Evolutionary conservation across 2,113 vertebrate species (phyloP), one percentile per base, ranked within the genome.

Genomic region (Peucedramus taeniatus): DNA sequence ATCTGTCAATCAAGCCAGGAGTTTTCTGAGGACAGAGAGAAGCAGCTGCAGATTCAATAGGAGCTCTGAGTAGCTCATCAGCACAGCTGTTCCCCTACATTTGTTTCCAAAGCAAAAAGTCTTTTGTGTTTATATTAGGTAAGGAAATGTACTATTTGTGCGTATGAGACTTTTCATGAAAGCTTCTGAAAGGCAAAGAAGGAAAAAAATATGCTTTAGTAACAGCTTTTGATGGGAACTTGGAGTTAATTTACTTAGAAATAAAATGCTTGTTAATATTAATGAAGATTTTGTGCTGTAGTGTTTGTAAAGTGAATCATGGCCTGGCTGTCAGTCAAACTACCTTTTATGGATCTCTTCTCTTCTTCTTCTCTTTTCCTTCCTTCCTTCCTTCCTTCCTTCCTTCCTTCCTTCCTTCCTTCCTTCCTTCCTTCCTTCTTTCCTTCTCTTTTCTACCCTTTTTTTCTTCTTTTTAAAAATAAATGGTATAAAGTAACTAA

Each of bases 21-120:
- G 96, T 93, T 93, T 96, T 96, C 88, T 93, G 76, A 95, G 94
- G 96, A 96, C 95, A 93, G 90, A 81, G 90, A 64, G 79, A 96
- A 94, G 92, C 96, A 97, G 96, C 95, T 97, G 96, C 92, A 96
- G 72, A 89, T 96, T 96, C 85, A 97, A 96, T 97, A 86, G 82
- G 22, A 93, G 88, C 83, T 94, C 92, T 96, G 92, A 97, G 94
- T 90, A 95, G 90, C 80, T 96, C 93, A 92, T 86, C 94, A 94
- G 92, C 93, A 93, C 96, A 97, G 96, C 96, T 97, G 96, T 97
- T 96, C 88, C 53, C 15, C 49, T 83, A 60, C 94, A 95, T 93
- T 93, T 95, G 92, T 97, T 96, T 97, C 92, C 72, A 88, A 83
- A 93, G 93, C 79, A 96, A 94, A 93, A 96, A 88, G 83, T 81